Evolutionary conservation across 2,888 invertebrate genomes (phyloP), one percentile per base, ranked within the genome.

Genomic region (Tetramorium bicarinatum): DNA sequence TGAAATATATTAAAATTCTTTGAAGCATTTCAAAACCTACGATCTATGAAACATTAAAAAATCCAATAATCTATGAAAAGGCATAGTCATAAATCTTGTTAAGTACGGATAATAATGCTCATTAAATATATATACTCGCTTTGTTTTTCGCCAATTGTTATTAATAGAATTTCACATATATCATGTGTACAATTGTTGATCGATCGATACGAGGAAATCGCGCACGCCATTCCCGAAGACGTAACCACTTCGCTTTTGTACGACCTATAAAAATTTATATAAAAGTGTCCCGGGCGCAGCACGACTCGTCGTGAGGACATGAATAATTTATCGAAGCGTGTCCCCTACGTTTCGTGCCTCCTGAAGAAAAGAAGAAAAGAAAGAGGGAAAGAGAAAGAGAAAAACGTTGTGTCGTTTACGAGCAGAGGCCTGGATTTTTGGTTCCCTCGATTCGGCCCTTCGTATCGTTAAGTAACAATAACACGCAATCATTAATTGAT

Each of bases 261-360:
- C 62, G 61, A 80, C 64, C 82, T 56, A 67, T 25, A 82, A 85
- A 85, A 83, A 86, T 85, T 87, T 66, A 80, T 85, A 80, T 85
- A 82, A 72, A 83, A 82, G 83, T 76, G 11, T 75, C 69, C 72
- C 61, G 66, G 47, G 79, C 85, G 49, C 69, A 67, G 34, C 61
- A 74, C 81, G 75, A 44, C 76, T 47, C 62, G 61, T 44, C 84
- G 47, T 59, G 34, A 47, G 79, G 74, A 13, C 82, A 90, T 90
- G 90, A 90, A 90, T 90, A 88, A 90, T 90, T 90, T 85, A 88
- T 89, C 74, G 82, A 66, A 72, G 62, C 80, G 74, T 76, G 82
- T 83, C 79, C 74, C 61, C 59, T 71, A 56, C 82, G 84, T 87
- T 82, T 85, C 79, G 69, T 85, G 85, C 29, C 66, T 66, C 54